Conservation (phyloP, 2,113 vertebrate genomes). For the Sebastes schlegelii region DNA sequence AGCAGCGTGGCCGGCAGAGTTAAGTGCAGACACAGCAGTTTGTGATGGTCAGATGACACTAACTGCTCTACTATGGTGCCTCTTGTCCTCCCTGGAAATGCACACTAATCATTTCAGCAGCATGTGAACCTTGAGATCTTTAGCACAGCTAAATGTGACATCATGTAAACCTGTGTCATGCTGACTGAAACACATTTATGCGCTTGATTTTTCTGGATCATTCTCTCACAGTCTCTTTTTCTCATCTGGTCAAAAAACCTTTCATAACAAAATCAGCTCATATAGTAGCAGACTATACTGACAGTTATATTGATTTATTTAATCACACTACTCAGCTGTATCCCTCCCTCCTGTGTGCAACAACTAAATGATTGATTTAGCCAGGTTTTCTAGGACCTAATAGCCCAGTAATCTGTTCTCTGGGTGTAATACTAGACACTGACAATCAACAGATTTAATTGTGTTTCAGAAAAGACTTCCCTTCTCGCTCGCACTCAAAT, state of each 20-base stretch:
- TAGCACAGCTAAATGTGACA: slow-evolving; percentile 7
- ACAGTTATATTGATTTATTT: slow-evolving; percentile 1
- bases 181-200: background rate
- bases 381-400: background rate
- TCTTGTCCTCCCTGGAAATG: slow-evolving; percentile 29
- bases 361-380: slow-evolving; percentile 5
- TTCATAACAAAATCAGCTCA: background rate
- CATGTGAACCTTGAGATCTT: slow-evolving; percentile 30
- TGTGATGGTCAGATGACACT: slow-evolving; percentile 64
- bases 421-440: background rate
- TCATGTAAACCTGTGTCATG: background rate
- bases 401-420: background rate
- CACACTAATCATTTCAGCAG: slow-evolving; percentile 45
- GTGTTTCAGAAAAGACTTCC: background rate
- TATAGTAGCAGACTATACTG: background rate
- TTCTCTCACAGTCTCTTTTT: background rate
- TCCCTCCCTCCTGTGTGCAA: background rate
- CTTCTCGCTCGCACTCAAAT: background rate
- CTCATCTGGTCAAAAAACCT: background rate
- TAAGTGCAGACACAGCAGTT: slow-evolving; percentile 64
- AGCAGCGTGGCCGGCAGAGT: slow-evolving; percentile 20
- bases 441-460: slow-evolving; percentile 2
- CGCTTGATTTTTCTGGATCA: background rate
- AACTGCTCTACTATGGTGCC: slow-evolving; percentile 19
- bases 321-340: background rate